These are phyloP conservation scores for Drosophila leontia DNA, from an alignment of 1,140 invertebrate species.

Conservation along the genomic window DNA sequence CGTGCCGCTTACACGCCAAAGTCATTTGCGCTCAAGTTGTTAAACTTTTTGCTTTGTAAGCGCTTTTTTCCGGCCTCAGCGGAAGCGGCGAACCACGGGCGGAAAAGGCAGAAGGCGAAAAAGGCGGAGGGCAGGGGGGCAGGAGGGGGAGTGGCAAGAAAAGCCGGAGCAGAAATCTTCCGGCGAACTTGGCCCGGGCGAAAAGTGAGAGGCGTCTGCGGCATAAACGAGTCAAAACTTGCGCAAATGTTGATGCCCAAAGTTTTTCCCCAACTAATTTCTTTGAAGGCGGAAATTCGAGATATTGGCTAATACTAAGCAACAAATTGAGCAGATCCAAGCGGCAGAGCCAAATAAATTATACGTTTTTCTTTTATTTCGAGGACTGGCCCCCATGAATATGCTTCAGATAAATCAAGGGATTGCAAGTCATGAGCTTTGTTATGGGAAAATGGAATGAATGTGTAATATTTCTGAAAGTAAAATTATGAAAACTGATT, in stretches of 20 bases:
- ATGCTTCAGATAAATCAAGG: constrained; percentile 12
- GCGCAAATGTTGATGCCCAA: constrained; percentile 70
- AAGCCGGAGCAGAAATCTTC: constrained; percentile 18
- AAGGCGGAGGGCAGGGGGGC: background rate
- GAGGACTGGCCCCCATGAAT: constrained; percentile 2
- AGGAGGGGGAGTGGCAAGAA: background rate
- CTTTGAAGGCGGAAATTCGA: constrained; percentile 44
- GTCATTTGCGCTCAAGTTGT: constrained; percentile 77
- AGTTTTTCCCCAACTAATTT: constrained; percentile 68
- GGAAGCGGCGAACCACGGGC: constrained; percentile 51
- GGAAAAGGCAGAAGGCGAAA: background rate
- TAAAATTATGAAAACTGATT: background rate
- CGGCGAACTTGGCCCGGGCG: constrained; percentile 17
- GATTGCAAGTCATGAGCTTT: background rate
- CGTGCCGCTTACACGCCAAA: constrained; percentile 75
- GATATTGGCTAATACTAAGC: constrained; percentile 37
- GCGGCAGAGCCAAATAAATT: constrained; percentile 14
- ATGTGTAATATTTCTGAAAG: background rate
- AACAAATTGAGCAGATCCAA: constrained; percentile 50
- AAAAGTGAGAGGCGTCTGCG: constrained; percentile 32
- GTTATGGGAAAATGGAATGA: background rate
- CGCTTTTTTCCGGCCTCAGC: constrained; percentile 72
- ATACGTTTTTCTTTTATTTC: background rate
- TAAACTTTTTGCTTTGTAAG: constrained; percentile 77
- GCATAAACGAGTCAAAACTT: constrained; percentile 72